Evolutionary conservation across 2,888 invertebrate genomes (phyloP).

Genomic region (Aplocera efformata): DNA sequence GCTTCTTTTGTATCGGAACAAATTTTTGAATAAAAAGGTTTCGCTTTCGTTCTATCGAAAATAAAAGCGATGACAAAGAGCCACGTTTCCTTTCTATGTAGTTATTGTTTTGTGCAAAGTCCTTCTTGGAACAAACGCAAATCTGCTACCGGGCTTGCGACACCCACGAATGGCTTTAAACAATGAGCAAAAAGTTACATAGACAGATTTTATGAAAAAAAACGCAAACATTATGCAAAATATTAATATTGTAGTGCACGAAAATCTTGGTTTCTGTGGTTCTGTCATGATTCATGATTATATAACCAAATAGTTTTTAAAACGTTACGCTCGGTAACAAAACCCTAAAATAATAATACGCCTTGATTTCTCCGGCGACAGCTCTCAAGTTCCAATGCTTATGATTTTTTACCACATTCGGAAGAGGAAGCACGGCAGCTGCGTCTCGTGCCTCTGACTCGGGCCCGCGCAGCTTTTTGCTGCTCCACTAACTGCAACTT

Average conservation of each 20-base stretch:
- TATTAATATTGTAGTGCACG: no score
- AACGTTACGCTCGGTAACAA: no score
- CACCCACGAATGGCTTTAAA: constrained; percentile 12
- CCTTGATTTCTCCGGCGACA: constrained; percentile 60
- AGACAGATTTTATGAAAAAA: not conserved
- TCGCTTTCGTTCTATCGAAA: constrained; percentile 37
- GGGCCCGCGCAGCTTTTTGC: constrained; percentile 63
- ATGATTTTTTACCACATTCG: constrained; percentile 54
- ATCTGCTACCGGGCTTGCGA: constrained; percentile 43
- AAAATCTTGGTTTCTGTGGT: no score
- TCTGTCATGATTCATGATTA: no score
- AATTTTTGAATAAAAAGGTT: constrained; percentile 30
- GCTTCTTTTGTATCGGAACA: not conserved
- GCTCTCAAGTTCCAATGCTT: constrained; percentile 57
- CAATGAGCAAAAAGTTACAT: constrained; percentile 14
- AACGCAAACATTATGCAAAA: constrained; percentile 23
- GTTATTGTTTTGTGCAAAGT: constrained; percentile 55
- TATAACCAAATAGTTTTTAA: no score
- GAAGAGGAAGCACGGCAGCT: constrained; percentile 77
- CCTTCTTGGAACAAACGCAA: constrained; percentile 58
- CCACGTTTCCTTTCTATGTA: constrained; percentile 34
- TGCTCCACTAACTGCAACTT: constrained; percentile 57
- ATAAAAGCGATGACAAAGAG: constrained; percentile 33
- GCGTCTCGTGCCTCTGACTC: constrained; percentile 67
- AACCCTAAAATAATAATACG: constrained; percentile 32